Conservation (phyloP, 2,113 vertebrate genomes). For the Neomonachus schauinslandi region DNA sequence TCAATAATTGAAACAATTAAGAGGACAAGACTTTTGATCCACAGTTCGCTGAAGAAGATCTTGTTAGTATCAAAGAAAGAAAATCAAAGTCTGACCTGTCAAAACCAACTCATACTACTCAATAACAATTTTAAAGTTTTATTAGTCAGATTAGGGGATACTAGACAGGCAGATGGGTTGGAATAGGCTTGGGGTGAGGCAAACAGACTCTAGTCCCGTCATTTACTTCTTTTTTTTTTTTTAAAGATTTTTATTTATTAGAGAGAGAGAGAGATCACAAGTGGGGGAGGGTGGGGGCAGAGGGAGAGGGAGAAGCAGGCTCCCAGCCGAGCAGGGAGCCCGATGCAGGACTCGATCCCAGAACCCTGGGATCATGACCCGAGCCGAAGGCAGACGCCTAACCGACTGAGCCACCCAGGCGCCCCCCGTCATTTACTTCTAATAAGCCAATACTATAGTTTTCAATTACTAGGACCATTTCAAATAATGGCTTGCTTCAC, state of each 20-base stretch:
- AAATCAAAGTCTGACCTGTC: background rate
- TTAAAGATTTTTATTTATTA: too few species aligned
- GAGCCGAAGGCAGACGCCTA: too few species aligned
- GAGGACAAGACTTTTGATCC: background rate
- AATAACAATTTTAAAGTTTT: background rate
- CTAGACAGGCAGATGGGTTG: background rate
- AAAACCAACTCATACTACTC: background rate
- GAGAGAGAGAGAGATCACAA: too few species aligned
- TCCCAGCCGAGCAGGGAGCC: too few species aligned
- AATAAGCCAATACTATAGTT: background rate
- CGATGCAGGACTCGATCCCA: too few species aligned
- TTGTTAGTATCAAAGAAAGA: background rate
- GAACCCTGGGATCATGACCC: too few species aligned
- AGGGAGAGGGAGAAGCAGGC: too few species aligned
- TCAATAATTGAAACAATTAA: conserved; percentile 49
- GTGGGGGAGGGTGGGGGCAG: too few species aligned
- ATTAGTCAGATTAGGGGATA: background rate
- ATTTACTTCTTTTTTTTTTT: background rate
- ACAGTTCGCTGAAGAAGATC: background rate
- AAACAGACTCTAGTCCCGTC: background rate
- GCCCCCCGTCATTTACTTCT: background rate
- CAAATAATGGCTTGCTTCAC: background rate
- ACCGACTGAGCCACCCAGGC: too few species aligned
- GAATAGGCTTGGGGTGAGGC: background rate
- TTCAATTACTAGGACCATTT: background rate